Conservation (phyloP, 35 echinoderm and acorn worm species). For the Heliocidaris tuberculata region DNA sequence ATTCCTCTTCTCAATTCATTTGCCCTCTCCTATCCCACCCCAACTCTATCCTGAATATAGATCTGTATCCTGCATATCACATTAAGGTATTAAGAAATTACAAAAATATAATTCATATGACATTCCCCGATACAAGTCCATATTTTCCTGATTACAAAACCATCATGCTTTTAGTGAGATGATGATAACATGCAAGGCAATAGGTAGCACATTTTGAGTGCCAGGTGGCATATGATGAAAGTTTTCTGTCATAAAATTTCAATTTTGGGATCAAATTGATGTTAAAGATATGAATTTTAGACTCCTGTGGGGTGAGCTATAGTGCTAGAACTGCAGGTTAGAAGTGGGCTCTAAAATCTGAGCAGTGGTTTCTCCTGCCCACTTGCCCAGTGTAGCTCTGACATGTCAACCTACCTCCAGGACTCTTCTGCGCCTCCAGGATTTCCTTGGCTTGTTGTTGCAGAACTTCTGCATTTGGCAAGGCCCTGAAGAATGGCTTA, state of each 20-base stretch:
- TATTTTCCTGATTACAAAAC: not conserved
- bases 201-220: not conserved
- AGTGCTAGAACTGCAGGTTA: too few species aligned
- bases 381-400: too few species aligned
- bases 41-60: not conserved
- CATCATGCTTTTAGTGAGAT: not conserved
- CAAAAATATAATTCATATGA: not conserved
- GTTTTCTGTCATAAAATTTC: too few species aligned
- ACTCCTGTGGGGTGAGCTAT: too few species aligned
- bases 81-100: not conserved
- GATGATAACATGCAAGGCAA: not conserved
- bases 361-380: too few species aligned
- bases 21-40: not conserved
- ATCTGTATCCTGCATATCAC: not conserved
- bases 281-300: too few species aligned
- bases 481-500: constrained; percentile 74
- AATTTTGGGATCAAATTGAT: too few species aligned
- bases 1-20: too few species aligned
- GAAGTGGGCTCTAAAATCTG: too few species aligned
- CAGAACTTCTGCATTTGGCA: constrained; percentile 74
- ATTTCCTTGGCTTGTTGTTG: constrained; percentile 85
- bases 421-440: constrained; percentile 64
- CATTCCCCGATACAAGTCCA: not conserved
- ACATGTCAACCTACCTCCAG: not conserved
- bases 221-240: too few species aligned